Base-by-base conservation (phyloP, 64 coral and sea anemone species). In the Stichodactyla helianthus region DNA sequence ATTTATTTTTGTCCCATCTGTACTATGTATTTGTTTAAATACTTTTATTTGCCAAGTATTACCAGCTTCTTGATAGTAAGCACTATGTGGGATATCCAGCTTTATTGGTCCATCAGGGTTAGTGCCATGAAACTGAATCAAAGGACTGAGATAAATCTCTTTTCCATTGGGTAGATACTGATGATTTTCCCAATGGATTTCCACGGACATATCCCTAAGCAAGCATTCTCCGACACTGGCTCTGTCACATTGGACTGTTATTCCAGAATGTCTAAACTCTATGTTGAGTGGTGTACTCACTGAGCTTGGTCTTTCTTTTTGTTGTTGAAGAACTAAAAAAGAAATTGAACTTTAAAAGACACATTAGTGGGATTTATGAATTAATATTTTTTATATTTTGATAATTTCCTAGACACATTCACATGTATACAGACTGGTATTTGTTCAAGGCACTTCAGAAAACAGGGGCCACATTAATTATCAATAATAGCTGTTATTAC, bases 141-240 rank as follows among this genome's bases (percentile, higher is more conserved):
- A 20, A 16, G 90, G 90, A 55, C 90, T 92, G 19, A 92, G 90
- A 44, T 71, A 74, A 18, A 92, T 74, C 82, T 92, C 85, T 51
- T 53, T 8, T 71, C 59, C 23, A 6, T 82, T 6, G 17, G 17
- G 71, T 16, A 82, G 16, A 13, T 10, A 19, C 14, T 28, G 8
- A 84, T 57, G 52, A 8, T 7, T 0, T 2, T 58, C 18, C 44
- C 53, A 54, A 59, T 28, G 50, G 51, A 84, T 25, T 9, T 63
- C 55, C 35, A 84, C 59, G 4, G 54, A 35, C 14, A 84, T 31
- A 12, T 84, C 11, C 50, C 25, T 13, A 6, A 57, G 61, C 10
- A 52, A 51, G 10, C 70, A 13, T 68, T 53, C 28, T 53, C 79
- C 90, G 83, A 18, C 85, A 82, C 59, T 53, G 50, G 56, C 53